Evolutionary conservation across 2,113 vertebrate genomes (phyloP).

Genomic region (Psettodes erumei): DNA sequence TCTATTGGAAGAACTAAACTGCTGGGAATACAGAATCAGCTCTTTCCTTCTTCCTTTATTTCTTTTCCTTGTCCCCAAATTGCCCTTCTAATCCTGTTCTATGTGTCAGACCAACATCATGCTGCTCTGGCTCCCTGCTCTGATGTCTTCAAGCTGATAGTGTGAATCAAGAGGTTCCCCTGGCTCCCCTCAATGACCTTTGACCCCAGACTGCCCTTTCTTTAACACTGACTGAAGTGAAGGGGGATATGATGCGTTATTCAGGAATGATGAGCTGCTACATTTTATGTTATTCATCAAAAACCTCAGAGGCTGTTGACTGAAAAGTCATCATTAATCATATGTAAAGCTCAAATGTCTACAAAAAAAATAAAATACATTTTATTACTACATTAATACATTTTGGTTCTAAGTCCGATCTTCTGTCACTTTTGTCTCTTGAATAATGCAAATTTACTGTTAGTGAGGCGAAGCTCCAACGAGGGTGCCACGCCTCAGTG

Average conservation of each 20-base stretch:
- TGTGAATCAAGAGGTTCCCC: slow-evolving; percentile 64
- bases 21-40: slow-evolving; percentile 17
- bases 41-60: slow-evolving; percentile 64
- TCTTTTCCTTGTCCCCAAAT: slow-evolving; percentile 71
- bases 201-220: slow-evolving; percentile 75
- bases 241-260: slow-evolving; percentile 66
- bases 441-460: slow-evolving; percentile 40
- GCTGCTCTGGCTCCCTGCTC: slow-evolving; percentile 73
- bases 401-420: not conserved
- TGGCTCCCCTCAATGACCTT: slow-evolving; percentile 48
- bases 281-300: not conserved
- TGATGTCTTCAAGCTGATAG: slow-evolving; percentile 78
- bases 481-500: slow-evolving; percentile 55
- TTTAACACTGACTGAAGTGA: slow-evolving; percentile 76
- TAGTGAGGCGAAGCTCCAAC: slow-evolving; percentile 7
- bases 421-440: slow-evolving; percentile 15
- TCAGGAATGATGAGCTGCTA: slow-evolving; percentile 13
- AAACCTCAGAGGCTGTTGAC: not conserved
- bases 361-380: too few relatives aligned
- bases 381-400: too few relatives aligned
- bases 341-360: slow-evolving; percentile 8
- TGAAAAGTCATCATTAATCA: slow-evolving; percentile 1
- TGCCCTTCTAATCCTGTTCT: slow-evolving; percentile 83
- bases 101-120: slow-evolving; percentile 79
- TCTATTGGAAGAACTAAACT: slow-evolving; percentile 9